Conservation (phyloP, 2,888 invertebrate genomes). For the Leptinotarsa peninsularis region DNA sequence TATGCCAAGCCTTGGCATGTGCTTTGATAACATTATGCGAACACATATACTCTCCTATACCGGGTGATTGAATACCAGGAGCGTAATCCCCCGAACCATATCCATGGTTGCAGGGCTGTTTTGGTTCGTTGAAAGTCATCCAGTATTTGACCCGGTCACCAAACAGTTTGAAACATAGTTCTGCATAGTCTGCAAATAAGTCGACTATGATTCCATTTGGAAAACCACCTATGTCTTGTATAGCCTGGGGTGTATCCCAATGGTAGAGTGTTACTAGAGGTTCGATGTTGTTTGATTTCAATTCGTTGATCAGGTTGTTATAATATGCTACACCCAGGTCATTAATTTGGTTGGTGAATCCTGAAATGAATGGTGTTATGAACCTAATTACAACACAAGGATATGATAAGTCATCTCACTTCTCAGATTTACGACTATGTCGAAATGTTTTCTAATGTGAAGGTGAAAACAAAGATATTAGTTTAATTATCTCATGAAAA, state of each 20-base stretch:
- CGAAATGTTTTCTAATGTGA: too few species aligned
- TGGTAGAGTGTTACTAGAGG: constrained; percentile 70
- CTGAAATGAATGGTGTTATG: not conserved
- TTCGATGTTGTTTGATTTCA: constrained; percentile 68
- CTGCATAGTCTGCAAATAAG: constrained; percentile 69
- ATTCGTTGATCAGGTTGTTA: constrained; percentile 53
- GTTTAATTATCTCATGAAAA: too few species aligned
- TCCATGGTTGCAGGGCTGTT: constrained; percentile 48
- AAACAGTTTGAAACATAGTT: constrained; percentile 60
- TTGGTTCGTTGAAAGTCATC: constrained; percentile 70
- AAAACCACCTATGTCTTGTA: constrained; percentile 57
- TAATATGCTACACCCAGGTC: constrained; percentile 72
- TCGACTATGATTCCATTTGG: constrained; percentile 16
- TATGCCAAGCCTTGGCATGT: constrained; percentile 74
- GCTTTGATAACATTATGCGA: constrained; percentile 74
- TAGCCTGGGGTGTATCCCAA: constrained; percentile 69
- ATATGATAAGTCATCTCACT: too few species aligned
- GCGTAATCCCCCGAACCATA: constrained; percentile 52
- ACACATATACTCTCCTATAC: constrained; percentile 73
- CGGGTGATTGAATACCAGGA: constrained; percentile 61
- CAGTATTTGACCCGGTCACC: constrained; percentile 63
- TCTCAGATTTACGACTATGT: too few species aligned
- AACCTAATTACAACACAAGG: too few species aligned
- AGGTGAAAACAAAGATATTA: too few species aligned
- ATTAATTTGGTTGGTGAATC: constrained; percentile 73